Evolutionary conservation across 2,888 invertebrate species (phyloP).

Genomic region (Pyrochroa serraticornis): DNA sequence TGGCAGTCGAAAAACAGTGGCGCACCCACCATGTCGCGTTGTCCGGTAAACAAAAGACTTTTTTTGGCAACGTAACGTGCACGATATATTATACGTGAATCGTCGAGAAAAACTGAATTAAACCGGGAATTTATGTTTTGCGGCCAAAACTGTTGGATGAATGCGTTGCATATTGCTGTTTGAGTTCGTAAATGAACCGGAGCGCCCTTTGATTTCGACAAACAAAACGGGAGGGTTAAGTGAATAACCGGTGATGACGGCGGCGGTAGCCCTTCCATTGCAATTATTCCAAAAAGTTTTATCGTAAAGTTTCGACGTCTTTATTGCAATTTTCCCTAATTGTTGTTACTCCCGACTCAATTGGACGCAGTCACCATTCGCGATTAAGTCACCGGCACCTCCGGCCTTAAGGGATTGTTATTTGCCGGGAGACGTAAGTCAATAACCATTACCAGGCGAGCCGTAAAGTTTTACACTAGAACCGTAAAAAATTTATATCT

Average conservation of each 20-base stretch:
- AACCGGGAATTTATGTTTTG: not conserved
- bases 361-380: not conserved
- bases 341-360: too few species aligned
- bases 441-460: conserved; percentile 5
- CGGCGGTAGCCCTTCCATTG: not conserved
- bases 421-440: conserved; percentile 3
- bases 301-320: not conserved
- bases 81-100: not conserved
- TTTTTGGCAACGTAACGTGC: not conserved
- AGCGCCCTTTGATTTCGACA: too few species aligned
- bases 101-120: not conserved
- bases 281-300: not conserved
- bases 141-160: too few species aligned
- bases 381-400: not conserved
- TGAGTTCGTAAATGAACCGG: too few species aligned
- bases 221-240: not conserved
- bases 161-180: too few species aligned
- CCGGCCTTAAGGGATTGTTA: conserved; percentile 9
- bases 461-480: conserved; percentile 4
- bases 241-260: not conserved
- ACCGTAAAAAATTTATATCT: conserved; percentile 11
- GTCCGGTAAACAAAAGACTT: not conserved
- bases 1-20: not conserved
- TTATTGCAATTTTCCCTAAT: not conserved
- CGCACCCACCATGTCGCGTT: not conserved